Evolutionary conservation across 2,888 invertebrate genomes (phyloP).

Genomic region (Boloria euphrosyne): DNA sequence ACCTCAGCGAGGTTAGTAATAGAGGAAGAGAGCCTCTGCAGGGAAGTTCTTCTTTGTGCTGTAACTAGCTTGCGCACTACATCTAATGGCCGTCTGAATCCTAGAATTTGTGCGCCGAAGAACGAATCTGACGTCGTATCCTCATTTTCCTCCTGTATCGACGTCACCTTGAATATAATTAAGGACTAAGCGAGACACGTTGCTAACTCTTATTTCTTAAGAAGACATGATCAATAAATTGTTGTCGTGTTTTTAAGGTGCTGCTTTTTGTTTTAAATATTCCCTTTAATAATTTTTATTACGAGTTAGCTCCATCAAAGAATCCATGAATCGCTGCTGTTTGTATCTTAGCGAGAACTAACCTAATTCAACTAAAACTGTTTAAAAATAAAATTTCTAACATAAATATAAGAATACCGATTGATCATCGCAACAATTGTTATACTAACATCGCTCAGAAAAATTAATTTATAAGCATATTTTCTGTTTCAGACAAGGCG

Average conservation of each 20-base stretch:
- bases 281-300: too few species aligned
- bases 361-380: neutral
- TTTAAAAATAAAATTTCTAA: neutral
- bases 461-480: constrained; percentile 12
- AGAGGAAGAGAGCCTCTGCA: constrained; percentile 76
- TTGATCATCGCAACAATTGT: neutral
- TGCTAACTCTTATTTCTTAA: neutral
- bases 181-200: constrained; percentile 32
- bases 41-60: constrained; percentile 73
- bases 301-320: too few species aligned
- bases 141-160: constrained; percentile 68
- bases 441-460: constrained; percentile 11
- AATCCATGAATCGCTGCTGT: too few species aligned
- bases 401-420: neutral
- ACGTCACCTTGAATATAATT: constrained; percentile 73
- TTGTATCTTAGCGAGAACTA: neutral
- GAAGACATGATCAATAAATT: neutral
- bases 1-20: constrained; percentile 80
- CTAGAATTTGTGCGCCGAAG: constrained; percentile 68
- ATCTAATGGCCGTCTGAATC: constrained; percentile 72
- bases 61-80: constrained; percentile 80
- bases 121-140: constrained; percentile 64
- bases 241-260: too few species aligned
- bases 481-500: constrained; percentile 25
- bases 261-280: too few species aligned